These are phyloP conservation scores for Jaculus jaculus DNA, from an alignment of 2,113 vertebrate genomes.

Conservation along the genomic window DNA sequence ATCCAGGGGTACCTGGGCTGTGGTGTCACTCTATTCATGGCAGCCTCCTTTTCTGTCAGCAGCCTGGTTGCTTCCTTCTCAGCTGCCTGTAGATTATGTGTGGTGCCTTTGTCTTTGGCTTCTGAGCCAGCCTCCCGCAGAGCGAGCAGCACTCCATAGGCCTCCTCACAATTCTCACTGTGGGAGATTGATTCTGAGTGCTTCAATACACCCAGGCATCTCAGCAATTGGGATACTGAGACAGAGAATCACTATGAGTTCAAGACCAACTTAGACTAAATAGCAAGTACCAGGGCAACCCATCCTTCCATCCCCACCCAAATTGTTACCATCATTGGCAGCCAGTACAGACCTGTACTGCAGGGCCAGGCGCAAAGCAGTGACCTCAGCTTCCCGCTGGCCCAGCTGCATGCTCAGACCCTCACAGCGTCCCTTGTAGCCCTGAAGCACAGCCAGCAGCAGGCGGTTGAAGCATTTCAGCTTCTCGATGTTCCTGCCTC, in stretches of 20 bases:
- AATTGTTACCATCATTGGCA: no score
- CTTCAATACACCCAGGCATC: not conserved
- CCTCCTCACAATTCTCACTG: constrained; percentile 91
- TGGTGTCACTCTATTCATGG: rapidly evolving
- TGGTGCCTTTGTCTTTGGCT: not conserved
- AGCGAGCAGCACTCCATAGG: constrained; percentile 85
- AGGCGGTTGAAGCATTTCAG: constrained; percentile 89
- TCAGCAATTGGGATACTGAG: not conserved
- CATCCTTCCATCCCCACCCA: not conserved
- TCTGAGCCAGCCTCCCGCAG: constrained; percentile 73
- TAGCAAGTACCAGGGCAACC: not conserved
- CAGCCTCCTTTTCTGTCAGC: constrained; percentile 24
- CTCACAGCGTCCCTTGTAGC: constrained; percentile 88
- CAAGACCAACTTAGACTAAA: not conserved
- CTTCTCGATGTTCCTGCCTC: constrained; percentile 86
- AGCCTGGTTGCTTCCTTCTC: not conserved
- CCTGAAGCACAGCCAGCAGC: constrained; percentile 87
- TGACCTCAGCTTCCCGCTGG: constrained; percentile 87
- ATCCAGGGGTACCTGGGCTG: constrained; percentile 54
- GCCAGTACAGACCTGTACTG: constrained; percentile 87
- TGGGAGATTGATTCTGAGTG: not conserved
- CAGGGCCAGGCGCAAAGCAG: constrained; percentile 88
- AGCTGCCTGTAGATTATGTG: not conserved
- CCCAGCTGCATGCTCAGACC: constrained; percentile 87
- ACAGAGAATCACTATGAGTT: not conserved